Conservation (phyloP, 2,888 invertebrate genomes). For the Temnothorax rugatulus region DNA sequence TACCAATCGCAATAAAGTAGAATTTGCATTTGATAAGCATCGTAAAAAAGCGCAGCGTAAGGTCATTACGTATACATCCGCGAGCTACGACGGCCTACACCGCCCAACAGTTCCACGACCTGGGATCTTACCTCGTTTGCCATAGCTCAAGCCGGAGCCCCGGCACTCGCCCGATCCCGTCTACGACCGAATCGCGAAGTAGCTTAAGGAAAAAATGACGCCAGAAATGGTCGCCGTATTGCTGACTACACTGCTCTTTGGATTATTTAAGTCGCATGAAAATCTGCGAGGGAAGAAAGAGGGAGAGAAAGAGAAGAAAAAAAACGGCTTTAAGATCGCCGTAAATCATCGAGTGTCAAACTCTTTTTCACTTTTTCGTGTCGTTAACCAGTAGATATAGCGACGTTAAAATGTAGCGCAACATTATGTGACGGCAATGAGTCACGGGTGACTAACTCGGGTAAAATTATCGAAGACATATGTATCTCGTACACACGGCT, state of each 20-base stretch:
- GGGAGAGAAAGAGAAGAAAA: too few species aligned
- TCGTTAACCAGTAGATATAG: slow-evolving; percentile 6
- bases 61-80: slow-evolving; percentile 76
- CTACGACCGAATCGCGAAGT: slow-evolving; percentile 49
- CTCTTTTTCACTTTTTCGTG: slow-evolving; percentile 27
- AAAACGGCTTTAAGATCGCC: background rate
- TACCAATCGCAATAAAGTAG: slow-evolving; percentile 85
- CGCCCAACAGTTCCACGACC: slow-evolving; percentile 46
- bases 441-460: slow-evolving; percentile 15
- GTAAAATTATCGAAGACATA: slow-evolving; percentile 30
- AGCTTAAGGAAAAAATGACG: slow-evolving; percentile 65
- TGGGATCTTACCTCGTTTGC: slow-evolving; percentile 67
- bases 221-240: slow-evolving; percentile 52
- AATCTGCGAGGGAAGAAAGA: background rate
- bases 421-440: slow-evolving; percentile 21
- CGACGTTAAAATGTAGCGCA: slow-evolving; percentile 7
- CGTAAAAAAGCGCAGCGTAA: slow-evolving; percentile 82
- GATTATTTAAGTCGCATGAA: slow-evolving; percentile 54
- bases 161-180: slow-evolving; percentile 40
- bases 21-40: slow-evolving; percentile 85
- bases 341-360: slow-evolving; percentile 30
- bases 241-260: slow-evolving; percentile 63
- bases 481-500: background rate
- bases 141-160: slow-evolving; percentile 60
- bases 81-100: slow-evolving; percentile 69